Conservation (phyloP, 2,888 invertebrate genomes). For the Choreutis nemorana region DNA sequence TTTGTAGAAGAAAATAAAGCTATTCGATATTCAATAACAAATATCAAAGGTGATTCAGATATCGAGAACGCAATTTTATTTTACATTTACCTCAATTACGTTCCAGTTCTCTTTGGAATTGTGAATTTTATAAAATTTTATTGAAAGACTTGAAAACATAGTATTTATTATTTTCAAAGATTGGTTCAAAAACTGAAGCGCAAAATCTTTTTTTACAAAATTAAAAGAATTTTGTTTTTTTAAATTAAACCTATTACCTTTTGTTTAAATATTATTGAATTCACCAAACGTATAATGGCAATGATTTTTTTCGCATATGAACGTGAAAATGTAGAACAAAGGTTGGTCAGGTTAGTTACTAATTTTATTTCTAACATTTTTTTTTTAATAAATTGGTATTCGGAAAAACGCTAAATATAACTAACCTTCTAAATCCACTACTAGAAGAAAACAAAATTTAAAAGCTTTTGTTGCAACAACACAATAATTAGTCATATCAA, state of each 20-base stretch:
- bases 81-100: conserved; percentile 21
- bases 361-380: too few relatives aligned
- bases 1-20: conserved; percentile 24
- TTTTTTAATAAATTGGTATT: too few relatives aligned
- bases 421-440: too few relatives aligned
- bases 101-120: conserved; percentile 22
- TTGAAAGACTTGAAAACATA: conserved; percentile 9
- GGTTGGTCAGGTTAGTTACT: too few relatives aligned
- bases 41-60: conserved; percentile 24
- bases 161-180: too few relatives aligned
- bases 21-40: conserved; percentile 23
- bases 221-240: background rate
- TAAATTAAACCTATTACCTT: background rate
- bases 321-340: too few relatives aligned
- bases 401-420: too few relatives aligned
- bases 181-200: conserved; percentile 2
- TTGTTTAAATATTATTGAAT: background rate
- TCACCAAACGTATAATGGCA: too few relatives aligned
- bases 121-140: conserved; percentile 21
- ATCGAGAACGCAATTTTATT: conserved; percentile 18
- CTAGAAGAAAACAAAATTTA: too few relatives aligned
- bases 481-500: too few relatives aligned
- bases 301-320: too few relatives aligned
- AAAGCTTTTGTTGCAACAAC: too few relatives aligned
- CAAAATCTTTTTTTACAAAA: background rate